These are phyloP conservation scores for Cheilosia urbana DNA, from an alignment of 2,888 invertebrate genomes.

Conservation along the genomic window DNA sequence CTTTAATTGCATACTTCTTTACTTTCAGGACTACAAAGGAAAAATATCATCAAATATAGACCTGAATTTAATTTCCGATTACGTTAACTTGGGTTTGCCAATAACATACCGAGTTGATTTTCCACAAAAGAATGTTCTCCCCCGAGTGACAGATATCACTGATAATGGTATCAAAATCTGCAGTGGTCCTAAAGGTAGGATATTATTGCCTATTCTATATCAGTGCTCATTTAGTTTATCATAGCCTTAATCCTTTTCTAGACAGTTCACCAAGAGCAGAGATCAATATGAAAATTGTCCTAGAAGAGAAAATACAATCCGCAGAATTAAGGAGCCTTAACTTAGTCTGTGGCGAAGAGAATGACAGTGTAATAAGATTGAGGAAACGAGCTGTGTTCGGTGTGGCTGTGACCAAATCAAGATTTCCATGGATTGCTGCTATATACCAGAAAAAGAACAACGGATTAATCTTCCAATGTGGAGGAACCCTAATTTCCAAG, in stretches of 20 bases:
- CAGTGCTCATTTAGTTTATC: no score
- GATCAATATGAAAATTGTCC: no score
- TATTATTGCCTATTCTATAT: no score
- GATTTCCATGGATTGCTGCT: constrained; percentile 88
- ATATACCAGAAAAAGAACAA: constrained; percentile 84
- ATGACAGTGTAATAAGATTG: constrained; percentile 22
- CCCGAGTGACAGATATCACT: constrained; percentile 85
- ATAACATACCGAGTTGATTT: constrained; percentile 86
- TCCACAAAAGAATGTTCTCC: constrained; percentile 85
- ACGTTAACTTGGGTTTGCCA: constrained; percentile 79
- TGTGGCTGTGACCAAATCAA: constrained; percentile 81
- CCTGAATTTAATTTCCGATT: constrained; percentile 76
- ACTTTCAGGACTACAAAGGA: constrained; percentile 78
- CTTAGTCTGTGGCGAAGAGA: constrained; percentile 78
- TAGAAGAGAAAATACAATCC: neutral
- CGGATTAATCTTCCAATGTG: constrained; percentile 80
- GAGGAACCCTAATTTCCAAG: constrained; percentile 80
- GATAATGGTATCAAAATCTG: constrained; percentile 86
- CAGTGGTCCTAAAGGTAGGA: constrained; percentile 85
- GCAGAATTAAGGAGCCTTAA: constrained; percentile 7
- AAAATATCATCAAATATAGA: constrained; percentile 77
- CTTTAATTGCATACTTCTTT: no score
- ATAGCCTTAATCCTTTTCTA: no score
- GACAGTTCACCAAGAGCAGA: no score
- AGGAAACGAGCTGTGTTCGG: constrained; percentile 77